Percentiles rank a stretch among this genome's conserved stretches.
These are phyloP conservation scores for Metopia argyrocephala DNA, from an alignment of 2,888 invertebrate species.

Conservation along the genomic window DNA sequence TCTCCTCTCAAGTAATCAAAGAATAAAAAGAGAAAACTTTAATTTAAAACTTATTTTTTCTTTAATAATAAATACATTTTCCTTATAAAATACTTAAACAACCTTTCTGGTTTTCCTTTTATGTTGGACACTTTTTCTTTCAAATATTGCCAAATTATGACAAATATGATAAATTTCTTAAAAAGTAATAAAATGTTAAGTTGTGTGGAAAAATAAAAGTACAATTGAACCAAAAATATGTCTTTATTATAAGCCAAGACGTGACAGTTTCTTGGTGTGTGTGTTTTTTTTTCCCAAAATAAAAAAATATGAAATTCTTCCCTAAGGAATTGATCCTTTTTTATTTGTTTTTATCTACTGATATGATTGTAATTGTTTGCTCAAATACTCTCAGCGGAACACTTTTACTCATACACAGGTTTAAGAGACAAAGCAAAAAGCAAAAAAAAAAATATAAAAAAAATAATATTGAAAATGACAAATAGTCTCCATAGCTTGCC, in stretches of 20 bases:
- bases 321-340: conserved; percentile 9
- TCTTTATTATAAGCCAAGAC: conserved; percentile 30
- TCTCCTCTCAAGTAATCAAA: no score
- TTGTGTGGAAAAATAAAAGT: conserved; percentile 48
- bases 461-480: conserved; percentile 22
- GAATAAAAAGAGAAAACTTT: no score
- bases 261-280: neutral
- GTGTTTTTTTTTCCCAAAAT: neutral
- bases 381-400: conserved; percentile 10
- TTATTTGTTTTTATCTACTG: conserved; percentile 23
- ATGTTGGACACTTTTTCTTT: conserved; percentile 37
- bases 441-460: no score
- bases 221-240: conserved; percentile 43
- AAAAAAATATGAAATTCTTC: conserved; percentile 2
- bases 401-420: neutral
- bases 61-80: no score
- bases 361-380: conserved; percentile 43
- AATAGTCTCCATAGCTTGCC: conserved; percentile 39
- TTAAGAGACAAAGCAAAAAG: no score
- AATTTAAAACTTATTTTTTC: no score
- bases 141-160: neutral
- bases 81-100: no score
- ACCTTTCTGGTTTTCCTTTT: neutral
- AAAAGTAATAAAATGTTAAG: conserved; percentile 45
- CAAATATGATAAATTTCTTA: neutral